phyloP scores from a whole-genome alignment of 2,888 invertebrate genomes.

The Acanthacorydalis orientalis region DNA sequence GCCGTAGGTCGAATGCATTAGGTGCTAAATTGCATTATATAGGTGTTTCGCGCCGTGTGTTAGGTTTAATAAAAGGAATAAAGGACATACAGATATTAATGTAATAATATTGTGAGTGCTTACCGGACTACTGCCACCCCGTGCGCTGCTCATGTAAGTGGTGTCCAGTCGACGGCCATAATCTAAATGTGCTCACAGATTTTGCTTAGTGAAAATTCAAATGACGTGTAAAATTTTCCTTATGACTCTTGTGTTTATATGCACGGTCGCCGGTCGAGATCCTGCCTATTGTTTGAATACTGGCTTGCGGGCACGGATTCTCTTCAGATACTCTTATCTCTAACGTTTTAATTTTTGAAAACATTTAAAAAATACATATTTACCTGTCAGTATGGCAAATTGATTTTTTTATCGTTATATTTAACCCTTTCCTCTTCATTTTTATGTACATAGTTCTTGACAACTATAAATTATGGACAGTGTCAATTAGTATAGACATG shows the following conservation, averaged over 20 bases:
- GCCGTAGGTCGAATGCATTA: neutral
- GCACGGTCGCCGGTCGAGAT: too few species aligned
- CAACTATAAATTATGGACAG: too few species aligned
- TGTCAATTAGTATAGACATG: too few species aligned
- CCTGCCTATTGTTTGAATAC: too few species aligned
- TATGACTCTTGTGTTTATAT: neutral
- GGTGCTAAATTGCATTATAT: constrained; percentile 4
- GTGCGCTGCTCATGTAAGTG: neutral
- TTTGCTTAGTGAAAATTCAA: constrained; percentile 5
- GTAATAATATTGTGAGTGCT: neutral
- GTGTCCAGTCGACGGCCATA: neutral
- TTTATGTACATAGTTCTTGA: too few species aligned
- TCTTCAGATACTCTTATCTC: too few species aligned
- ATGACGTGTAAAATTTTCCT: constrained; percentile 7
- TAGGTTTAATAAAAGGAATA: constrained; percentile 4
- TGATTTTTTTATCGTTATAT: too few species aligned
- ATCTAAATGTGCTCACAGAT: constrained; percentile 4
- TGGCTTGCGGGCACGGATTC: too few species aligned
- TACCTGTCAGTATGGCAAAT: too few species aligned
- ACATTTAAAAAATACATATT: too few species aligned
- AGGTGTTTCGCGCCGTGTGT: neutral
- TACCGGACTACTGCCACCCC: neutral
- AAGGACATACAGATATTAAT: constrained; percentile 5
- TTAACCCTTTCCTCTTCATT: too few species aligned
- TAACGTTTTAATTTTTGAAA: too few species aligned